Base-by-base conservation (phyloP, 1,140 invertebrate genomes). In the Orchesella cincta region DNA sequence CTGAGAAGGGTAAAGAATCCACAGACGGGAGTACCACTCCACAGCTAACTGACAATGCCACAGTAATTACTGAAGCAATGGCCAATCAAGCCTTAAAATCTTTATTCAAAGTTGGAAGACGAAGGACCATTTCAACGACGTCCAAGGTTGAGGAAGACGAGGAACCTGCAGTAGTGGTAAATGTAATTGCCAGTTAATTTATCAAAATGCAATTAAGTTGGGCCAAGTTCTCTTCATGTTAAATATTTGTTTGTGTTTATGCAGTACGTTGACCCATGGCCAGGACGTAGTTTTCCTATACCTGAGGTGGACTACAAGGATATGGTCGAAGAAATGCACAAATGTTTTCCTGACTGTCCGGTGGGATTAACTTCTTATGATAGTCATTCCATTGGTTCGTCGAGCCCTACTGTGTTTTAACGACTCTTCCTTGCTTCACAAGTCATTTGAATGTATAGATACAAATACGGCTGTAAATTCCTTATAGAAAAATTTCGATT, bases 61-160 rank as follows among this genome's bases (percentile, higher is more conserved):
- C 62, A 29, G 62, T 67, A 29, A 67, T 67, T 5, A 67, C 62
- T 14, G 62, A 67, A 33, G 62, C 62, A n/a, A 67, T 67, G 62
- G 62, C 62, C 14, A 67, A 67, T 33, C 62, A 67, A 33, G 62
- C 62, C 8, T n/a, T 67, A 29, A 67, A 67, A 67, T 67, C 71
- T 46, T 34, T 73, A 12, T 46, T 73, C 35, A 46, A 46, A 51
- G 39, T 51, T 35, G 35, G 71, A 1, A 73, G 35, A 5, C 16
- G 71, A 51, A 2, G 39, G 8, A 35, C 5, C 18, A 73, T n/a
- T 34, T 8, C 39, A 1, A 36, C 71, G 3, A 51, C 35, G 31
- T 73, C 35, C 23, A 26, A 73, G 29, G 28, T 46, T 5, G 23
- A 73, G 34, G 35, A 39, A 35, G 71, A 73, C 35, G 71, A 39